These are phyloP conservation scores for Athripsodes cinereus DNA, from an alignment of 2,888 invertebrate genomes.

Conservation along the genomic window DNA sequence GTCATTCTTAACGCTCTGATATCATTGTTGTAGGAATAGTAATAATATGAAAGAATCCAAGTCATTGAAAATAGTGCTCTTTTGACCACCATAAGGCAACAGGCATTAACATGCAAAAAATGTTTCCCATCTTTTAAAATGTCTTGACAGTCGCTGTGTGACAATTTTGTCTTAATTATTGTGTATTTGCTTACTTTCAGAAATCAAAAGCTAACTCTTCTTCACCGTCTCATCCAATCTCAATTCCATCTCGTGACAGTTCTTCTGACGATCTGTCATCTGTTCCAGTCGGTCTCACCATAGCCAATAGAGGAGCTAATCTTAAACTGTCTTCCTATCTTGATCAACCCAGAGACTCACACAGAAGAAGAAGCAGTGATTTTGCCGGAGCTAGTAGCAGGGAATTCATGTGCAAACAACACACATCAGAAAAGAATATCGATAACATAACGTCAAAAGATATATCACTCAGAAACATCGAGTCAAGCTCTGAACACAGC, in stretches of 20 bases:
- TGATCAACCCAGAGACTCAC: conserved; percentile 30
- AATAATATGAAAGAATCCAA: too few relatives aligned
- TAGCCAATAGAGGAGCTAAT: conserved; percentile 41
- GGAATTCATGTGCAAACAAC: conserved; percentile 23
- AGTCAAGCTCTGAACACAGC: conserved; percentile 27
- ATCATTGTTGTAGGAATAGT: too few relatives aligned
- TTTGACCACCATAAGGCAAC: too few relatives aligned
- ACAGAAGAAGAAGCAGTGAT: conserved; percentile 26
- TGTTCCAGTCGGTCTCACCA: conserved; percentile 38
- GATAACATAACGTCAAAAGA: conserved; percentile 26
- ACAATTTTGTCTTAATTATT: too few relatives aligned
- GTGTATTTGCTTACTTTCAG: neutral
- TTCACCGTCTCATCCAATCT: neutral
- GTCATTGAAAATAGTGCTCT: too few relatives aligned
- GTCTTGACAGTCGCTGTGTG: too few relatives aligned
- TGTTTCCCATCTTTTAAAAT: too few relatives aligned
- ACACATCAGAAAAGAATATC: conserved; percentile 25
- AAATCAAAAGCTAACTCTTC: neutral
- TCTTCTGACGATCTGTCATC: conserved; percentile 42
- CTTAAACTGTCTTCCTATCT: conserved; percentile 35
- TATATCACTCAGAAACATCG: conserved; percentile 22
- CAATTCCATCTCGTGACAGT: conserved; percentile 35
- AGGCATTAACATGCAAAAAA: too few relatives aligned
- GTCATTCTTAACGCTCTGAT: too few relatives aligned
- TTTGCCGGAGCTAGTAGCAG: conserved; percentile 23